Evolutionary conservation across 2,797 vertebrate species (phyloP).

Genomic region (Clangula hyemalis): DNA sequence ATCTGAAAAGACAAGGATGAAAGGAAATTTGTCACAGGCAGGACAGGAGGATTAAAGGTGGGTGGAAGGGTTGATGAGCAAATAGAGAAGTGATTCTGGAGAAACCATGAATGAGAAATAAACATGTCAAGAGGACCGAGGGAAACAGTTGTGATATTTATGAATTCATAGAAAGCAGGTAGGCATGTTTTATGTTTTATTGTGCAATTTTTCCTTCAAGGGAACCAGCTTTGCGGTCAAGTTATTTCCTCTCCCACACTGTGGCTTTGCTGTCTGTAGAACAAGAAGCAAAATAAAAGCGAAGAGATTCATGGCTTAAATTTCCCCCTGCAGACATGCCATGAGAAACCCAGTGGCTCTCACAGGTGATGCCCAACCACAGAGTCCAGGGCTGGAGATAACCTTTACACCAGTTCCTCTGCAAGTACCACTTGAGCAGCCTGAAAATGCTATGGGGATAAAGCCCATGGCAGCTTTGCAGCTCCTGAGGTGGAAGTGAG

Average conservation of each 20-base stretch:
- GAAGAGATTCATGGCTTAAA: background rate
- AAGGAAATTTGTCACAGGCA: background rate
- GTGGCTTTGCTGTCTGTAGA: background rate
- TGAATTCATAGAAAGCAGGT: background rate
- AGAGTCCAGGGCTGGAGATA: background rate
- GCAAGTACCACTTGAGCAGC: background rate
- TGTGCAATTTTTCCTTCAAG: background rate
- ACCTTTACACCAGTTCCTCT: background rate
- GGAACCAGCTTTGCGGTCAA: background rate
- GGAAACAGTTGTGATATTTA: background rate
- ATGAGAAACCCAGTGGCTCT: background rate
- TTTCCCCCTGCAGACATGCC: background rate
- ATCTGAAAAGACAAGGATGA: background rate
- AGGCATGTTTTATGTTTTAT: background rate
- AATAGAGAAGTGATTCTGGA: background rate
- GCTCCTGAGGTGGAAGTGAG: background rate
- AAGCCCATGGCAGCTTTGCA: background rate
- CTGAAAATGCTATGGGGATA: background rate
- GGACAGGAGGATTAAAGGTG: background rate
- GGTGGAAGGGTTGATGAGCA: background rate
- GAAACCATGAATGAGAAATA: background rate
- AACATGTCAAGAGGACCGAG: fast-evolving
- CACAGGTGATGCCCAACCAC: background rate
- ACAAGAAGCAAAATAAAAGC: background rate
- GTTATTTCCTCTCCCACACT: background rate